Evolutionary conservation across 1,140 invertebrate genomes (phyloP).

Genomic region (Drosophila ficusphila): DNA sequence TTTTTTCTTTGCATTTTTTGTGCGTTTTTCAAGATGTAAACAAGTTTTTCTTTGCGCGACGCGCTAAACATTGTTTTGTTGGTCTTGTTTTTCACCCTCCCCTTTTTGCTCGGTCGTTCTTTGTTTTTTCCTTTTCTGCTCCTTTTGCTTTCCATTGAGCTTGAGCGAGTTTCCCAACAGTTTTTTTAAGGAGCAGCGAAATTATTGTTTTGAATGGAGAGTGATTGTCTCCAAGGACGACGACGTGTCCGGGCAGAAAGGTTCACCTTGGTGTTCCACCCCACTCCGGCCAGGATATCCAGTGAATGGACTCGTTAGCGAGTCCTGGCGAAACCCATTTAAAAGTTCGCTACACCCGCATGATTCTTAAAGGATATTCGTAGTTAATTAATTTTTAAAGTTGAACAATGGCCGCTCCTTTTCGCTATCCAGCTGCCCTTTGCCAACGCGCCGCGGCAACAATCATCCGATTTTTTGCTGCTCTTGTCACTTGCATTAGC

Average conservation of each 20-base stretch:
- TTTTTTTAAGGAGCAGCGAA: conserved; percentile 62
- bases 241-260: conserved; percentile 59
- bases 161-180: conserved; percentile 51
- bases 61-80: conserved; percentile 59
- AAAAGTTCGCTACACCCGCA: conserved; percentile 36
- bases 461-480: conserved; percentile 42
- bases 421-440: neutral
- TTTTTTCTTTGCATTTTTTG: conserved; percentile 55
- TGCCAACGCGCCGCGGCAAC: conserved; percentile 30
- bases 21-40: conserved; percentile 78
- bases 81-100: conserved; percentile 18
- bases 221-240: conserved; percentile 83
- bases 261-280: conserved; percentile 31
- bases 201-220: conserved; percentile 83
- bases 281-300: neutral
- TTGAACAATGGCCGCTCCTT: conserved; percentile 52
- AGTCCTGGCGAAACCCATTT: conserved; percentile 54
- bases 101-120: conserved; percentile 33
- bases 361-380: conserved; percentile 67
- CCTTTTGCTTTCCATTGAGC: conserved; percentile 47
- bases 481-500: conserved; percentile 75
- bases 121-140: conserved; percentile 33
- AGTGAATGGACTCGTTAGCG: conserved; percentile 56
- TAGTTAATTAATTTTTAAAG: conserved; percentile 81
- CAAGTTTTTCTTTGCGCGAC: conserved; percentile 77